A percentile compares a stretch with the other conserved stretches of the same genome.
These are phyloP conservation scores for Raillietiella orientalis DNA, from an alignment of 2,888 invertebrate species.

Conservation along the genomic window DNA sequence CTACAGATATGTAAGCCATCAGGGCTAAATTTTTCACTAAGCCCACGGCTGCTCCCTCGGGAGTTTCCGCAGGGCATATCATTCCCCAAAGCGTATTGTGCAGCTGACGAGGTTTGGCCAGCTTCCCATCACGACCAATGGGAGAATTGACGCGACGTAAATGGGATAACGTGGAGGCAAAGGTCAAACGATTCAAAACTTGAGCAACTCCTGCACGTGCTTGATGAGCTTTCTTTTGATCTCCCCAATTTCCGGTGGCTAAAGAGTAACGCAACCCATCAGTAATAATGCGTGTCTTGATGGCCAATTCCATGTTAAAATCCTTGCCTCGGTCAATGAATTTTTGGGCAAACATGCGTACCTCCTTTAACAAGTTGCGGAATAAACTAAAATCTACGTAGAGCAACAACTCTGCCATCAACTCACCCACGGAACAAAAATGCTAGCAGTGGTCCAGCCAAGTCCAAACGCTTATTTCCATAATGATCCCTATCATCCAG, in stretches of 20 bases:
- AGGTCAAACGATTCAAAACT: slow-evolving; percentile 91
- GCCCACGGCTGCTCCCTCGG: slow-evolving; percentile 68
- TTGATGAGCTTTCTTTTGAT: slow-evolving; percentile 98
- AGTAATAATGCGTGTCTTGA: slow-evolving; percentile 90
- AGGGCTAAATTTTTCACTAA: slow-evolving; percentile 93
- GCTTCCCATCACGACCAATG: slow-evolving; percentile 91
- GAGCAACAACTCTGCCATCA: not conserved
- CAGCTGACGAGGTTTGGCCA: slow-evolving; percentile 91
- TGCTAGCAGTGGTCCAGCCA: slow-evolving; percentile 86
- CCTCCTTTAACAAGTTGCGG: slow-evolving; percentile 84
- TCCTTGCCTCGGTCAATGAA: slow-evolving; percentile 97
- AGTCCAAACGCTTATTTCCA: slow-evolving; percentile 87
- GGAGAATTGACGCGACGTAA: slow-evolving; percentile 92
- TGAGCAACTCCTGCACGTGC: slow-evolving; percentile 85
- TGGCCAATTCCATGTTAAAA: slow-evolving; percentile 81
- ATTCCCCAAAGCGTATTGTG: slow-evolving; percentile 99
- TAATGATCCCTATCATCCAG: slow-evolving; percentile 99
- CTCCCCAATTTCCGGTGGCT: slow-evolving; percentile 99
- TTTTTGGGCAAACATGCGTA: slow-evolving; percentile 91
- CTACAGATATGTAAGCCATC: slow-evolving; percentile 99
- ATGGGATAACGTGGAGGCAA: slow-evolving; percentile 94
- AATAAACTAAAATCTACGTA: slow-evolving; percentile 24
- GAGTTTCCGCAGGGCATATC: slow-evolving; percentile 98
- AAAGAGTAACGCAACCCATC: slow-evolving; percentile 90
- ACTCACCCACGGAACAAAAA: slow-evolving; percentile 65